Evolutionary conservation across 53 echinoderm and acorn worm species (phyloP).

Genomic region (Arbacia lixula): DNA sequence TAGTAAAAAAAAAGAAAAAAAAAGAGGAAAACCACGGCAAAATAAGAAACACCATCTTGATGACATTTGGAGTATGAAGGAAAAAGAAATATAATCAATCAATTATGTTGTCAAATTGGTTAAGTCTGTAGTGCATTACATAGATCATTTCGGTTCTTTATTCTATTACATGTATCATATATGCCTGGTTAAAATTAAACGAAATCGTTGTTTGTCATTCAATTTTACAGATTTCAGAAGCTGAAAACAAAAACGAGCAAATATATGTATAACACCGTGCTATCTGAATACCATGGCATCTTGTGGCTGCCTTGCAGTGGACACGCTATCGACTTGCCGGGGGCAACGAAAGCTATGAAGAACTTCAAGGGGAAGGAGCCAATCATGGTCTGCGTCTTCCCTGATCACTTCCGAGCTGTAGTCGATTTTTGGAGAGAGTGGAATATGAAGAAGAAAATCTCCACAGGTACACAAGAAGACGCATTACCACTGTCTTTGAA

Average conservation of each 20-base stretch:
- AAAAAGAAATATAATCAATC: too few species aligned
- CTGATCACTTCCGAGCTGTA: not conserved
- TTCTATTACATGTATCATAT: too few species aligned
- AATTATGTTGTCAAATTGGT: too few species aligned
- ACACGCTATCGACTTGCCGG: not conserved
- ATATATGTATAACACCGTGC: not conserved
- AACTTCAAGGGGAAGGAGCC: not conserved
- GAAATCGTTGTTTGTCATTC: too few species aligned
- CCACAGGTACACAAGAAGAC: constrained; percentile 14
- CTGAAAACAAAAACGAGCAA: not conserved
- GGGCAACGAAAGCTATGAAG: not conserved
- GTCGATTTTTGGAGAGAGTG: not conserved
- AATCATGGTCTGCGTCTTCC: constrained; percentile 5
- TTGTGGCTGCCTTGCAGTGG: constrained; percentile 13
- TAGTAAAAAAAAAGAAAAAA: too few species aligned
- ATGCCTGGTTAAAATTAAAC: too few species aligned
- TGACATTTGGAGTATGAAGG: too few species aligned
- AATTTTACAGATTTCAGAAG: not conserved
- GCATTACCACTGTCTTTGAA: too few species aligned
- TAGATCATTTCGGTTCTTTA: too few species aligned
- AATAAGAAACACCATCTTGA: too few species aligned
- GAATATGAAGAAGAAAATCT: not conserved
- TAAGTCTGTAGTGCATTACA: too few species aligned
- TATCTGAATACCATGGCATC: constrained; percentile 5
- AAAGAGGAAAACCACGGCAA: too few species aligned